A percentile compares a stretch with the other conserved stretches of the same genome.
These are phyloP conservation scores for Mungos mungo DNA, from an alignment of 2,113 vertebrate species.

Conservation along the genomic window DNA sequence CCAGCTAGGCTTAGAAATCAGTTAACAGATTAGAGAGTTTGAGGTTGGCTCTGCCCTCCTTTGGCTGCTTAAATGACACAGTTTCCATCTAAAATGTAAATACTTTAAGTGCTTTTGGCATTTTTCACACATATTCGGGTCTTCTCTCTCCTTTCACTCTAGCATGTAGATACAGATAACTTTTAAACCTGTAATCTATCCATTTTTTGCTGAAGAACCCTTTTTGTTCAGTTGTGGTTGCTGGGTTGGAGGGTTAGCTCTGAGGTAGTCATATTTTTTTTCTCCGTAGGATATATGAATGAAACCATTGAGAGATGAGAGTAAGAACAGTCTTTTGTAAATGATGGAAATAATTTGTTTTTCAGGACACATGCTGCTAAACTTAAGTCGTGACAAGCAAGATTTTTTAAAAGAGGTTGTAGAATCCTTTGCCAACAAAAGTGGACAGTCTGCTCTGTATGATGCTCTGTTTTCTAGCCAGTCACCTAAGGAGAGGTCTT, in stretches of 20 bases:
- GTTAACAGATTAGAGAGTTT: conserved; percentile 13
- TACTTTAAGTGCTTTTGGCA: not conserved
- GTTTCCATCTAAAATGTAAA: conserved; percentile 28
- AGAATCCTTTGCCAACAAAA: conserved; percentile 93
- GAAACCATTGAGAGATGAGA: not conserved
- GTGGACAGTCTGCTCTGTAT: conserved; percentile 88
- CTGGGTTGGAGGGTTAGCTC: not conserved
- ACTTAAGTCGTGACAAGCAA: conserved; percentile 88
- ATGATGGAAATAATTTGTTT: conserved; percentile 62
- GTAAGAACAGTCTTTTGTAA: conserved; percentile 1
- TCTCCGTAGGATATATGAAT: not conserved
- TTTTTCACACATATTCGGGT: not conserved
- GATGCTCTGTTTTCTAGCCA: conserved; percentile 89
- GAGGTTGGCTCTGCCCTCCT: not conserved
- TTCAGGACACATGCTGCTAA: conserved; percentile 95
- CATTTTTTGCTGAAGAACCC: not conserved
- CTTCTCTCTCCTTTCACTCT: not conserved
- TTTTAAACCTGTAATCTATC: not conserved
- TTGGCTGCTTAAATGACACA: not conserved
- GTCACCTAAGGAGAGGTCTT: conserved; percentile 85
- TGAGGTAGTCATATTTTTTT: not conserved
- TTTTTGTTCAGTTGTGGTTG: not conserved
- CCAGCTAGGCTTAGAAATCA: not conserved
- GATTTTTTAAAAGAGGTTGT: conserved; percentile 92
- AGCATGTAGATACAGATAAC: not conserved